phyloP scores from a whole-genome alignment of 1,140 invertebrate species.

The Bicyclus anynana region DNA sequence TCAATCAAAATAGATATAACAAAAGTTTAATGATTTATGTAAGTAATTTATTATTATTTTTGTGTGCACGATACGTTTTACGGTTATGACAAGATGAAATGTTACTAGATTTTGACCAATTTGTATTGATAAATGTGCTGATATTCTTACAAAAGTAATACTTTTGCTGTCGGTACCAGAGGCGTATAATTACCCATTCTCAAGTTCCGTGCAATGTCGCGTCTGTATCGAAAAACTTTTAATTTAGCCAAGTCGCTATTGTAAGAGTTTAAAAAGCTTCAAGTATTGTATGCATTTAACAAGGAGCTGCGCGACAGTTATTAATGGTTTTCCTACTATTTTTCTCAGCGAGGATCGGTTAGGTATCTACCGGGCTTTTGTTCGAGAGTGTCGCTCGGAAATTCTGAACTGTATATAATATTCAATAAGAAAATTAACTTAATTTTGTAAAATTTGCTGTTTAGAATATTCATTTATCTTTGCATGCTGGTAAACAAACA shows the following conservation, averaged over 20 bases:
- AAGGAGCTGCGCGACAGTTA: conserved; percentile 72
- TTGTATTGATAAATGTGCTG: too few relatives aligned
- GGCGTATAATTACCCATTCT: conserved; percentile 64
- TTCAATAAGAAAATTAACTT: conserved; percentile 18
- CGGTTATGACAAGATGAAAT: too few relatives aligned
- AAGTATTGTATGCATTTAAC: conserved; percentile 77
- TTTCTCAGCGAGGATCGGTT: conserved; percentile 73
- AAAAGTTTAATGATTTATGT: too few relatives aligned
- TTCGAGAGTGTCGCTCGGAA: conserved; percentile 37
- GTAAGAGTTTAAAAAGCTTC: conserved; percentile 74
- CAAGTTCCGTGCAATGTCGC: conserved; percentile 72
- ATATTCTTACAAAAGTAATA: too few relatives aligned
- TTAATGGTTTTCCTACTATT: conserved; percentile 74
- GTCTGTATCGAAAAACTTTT: conserved; percentile 74
- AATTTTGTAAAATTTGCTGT: neutral
- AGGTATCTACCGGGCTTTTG: conserved; percentile 57
- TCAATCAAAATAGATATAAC: too few relatives aligned
- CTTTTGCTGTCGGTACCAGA: conserved; percentile 28
- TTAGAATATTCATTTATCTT: too few relatives aligned
- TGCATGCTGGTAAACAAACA: too few relatives aligned
- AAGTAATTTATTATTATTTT: too few relatives aligned
- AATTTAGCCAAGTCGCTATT: conserved; percentile 75
- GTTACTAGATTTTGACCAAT: too few relatives aligned
- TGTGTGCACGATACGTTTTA: too few relatives aligned
- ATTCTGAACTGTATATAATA: conserved; percentile 17